Conservation (phyloP, 2,888 invertebrate genomes). For the Diarsia dahlii region DNA sequence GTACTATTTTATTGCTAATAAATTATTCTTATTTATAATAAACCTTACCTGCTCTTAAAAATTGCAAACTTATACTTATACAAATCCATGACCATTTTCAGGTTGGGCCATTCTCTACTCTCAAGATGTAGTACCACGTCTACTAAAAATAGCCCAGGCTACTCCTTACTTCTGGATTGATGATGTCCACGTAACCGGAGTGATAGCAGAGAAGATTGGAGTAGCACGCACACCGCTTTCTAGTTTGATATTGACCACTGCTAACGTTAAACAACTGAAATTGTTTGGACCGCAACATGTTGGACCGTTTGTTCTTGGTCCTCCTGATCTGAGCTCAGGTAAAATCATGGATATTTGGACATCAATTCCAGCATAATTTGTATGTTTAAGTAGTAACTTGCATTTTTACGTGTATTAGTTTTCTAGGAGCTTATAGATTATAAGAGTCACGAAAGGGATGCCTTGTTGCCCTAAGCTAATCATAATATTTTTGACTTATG, state of each 20-base stretch:
- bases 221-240: conserved; percentile 90
- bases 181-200: conserved; percentile 95
- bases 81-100: conserved; percentile 59
- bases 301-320: conserved; percentile 89
- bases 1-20: no score
- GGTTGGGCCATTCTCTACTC: conserved; percentile 93
- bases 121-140: conserved; percentile 90
- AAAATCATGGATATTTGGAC: conserved; percentile 89
- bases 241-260: conserved; percentile 80
- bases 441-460: background rate
- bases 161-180: conserved; percentile 95
- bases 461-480: background rate
- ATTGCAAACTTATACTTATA: background rate
- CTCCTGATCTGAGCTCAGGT: conserved; percentile 86
- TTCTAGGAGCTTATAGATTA: background rate
- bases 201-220: conserved; percentile 90
- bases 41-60: no score
- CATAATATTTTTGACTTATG: background rate
- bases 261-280: conserved; percentile 72
- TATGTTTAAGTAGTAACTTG: background rate
- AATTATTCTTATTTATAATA: no score
- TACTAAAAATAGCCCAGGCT: conserved; percentile 91
- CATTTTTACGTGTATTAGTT: background rate
- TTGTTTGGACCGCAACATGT: conserved; percentile 70
- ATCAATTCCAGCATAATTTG: conserved; percentile 72